These are phyloP conservation scores for Orthosia cruda DNA, from an alignment of 2,888 invertebrate genomes.

Conservation along the genomic window DNA sequence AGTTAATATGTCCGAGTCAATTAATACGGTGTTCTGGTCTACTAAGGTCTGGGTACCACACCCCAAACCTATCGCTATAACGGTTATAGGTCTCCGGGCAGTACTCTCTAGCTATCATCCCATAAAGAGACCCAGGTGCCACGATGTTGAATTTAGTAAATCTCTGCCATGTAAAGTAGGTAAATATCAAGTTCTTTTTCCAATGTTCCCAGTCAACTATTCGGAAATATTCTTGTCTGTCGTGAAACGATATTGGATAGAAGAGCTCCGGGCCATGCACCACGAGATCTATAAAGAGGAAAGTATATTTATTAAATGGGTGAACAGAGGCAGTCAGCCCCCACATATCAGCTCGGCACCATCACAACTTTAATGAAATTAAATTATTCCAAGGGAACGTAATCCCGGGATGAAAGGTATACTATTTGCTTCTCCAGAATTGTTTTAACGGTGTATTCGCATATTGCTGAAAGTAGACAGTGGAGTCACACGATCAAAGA, in stretches of 20 bases:
- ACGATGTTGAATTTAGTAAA: slow-evolving; percentile 36
- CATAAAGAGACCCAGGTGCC: slow-evolving; percentile 32
- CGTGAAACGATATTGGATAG: slow-evolving; percentile 49
- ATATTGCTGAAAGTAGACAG: no score
- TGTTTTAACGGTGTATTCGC: no score
- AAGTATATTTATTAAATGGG: not conserved
- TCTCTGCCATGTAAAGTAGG: slow-evolving; percentile 33
- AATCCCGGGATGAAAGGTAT: no score
- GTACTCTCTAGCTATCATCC: slow-evolving; percentile 21
- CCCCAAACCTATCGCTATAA: not conserved
- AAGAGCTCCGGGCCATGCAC: slow-evolving; percentile 40
- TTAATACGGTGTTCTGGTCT: not conserved
- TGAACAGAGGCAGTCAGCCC: not conserved
- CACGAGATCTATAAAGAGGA: slow-evolving; percentile 39
- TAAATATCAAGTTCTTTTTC: slow-evolving; percentile 19
- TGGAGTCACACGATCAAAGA: no score
- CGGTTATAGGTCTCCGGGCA: slow-evolving; percentile 29
- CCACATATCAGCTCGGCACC: not conserved
- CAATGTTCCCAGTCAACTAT: not conserved
- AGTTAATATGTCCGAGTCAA: not conserved
- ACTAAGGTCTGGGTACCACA: slow-evolving; percentile 26
- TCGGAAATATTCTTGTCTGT: slow-evolving; percentile 38
- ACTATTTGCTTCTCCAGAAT: no score
- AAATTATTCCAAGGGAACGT: no score
- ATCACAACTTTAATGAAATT: not conserved